Conservation (phyloP, 2,797 vertebrate species). For the Pantherophis vulpinus region DNA sequence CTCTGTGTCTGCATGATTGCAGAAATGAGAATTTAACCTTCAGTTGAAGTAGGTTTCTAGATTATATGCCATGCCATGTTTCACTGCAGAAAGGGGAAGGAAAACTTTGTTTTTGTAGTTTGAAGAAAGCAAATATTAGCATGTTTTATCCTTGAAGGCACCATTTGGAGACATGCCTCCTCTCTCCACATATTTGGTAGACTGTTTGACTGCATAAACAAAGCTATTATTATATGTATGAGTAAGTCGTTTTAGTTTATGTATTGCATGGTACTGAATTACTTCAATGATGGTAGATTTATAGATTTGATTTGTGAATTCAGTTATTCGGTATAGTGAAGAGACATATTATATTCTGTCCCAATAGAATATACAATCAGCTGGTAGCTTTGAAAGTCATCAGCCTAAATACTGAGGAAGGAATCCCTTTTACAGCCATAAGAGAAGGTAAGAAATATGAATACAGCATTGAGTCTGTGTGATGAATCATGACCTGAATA, state of each 20-base stretch:
- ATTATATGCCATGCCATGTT: not conserved
- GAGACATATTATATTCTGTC: conserved; percentile 10
- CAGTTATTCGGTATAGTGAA: not conserved
- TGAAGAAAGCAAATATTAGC: not conserved
- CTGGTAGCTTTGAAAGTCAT: conserved; percentile 90
- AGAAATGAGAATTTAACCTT: not conserved
- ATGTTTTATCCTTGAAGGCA: not conserved
- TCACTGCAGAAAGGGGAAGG: not conserved
- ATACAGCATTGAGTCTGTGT: not conserved
- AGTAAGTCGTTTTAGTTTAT: not conserved
- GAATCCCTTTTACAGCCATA: conserved; percentile 87
- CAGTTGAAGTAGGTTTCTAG: not conserved
- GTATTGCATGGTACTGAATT: not conserved
- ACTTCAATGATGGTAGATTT: not conserved
- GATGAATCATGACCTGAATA: not conserved
- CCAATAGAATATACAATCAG: conserved; percentile 84
- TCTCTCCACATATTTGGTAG: not conserved
- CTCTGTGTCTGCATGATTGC: not conserved
- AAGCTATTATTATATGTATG: too few species aligned
- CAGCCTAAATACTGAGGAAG: conserved; percentile 84
- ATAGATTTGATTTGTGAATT: not conserved
- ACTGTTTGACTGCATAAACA: not conserved
- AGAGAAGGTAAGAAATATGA: conserved; percentile 77
- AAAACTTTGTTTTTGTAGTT: not conserved
- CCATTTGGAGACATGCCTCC: not conserved